Percentiles rank a stretch among this genome's conserved stretches.
These are phyloP conservation scores for Phasia obesa DNA, from an alignment of 2,888 invertebrate genomes.

Conservation along the genomic window DNA sequence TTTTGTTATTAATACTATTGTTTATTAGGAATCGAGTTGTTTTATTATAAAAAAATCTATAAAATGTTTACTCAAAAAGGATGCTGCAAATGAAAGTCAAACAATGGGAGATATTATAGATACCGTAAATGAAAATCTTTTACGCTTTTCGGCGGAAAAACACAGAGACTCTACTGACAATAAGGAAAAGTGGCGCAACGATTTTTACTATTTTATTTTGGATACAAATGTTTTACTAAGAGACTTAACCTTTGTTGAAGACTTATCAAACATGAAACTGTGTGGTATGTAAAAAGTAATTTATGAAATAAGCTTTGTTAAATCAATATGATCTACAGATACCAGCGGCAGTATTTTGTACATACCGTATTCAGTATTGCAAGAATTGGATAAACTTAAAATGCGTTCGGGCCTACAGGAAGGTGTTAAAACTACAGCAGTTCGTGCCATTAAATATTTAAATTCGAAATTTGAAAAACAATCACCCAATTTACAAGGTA, in stretches of 20 bases:
- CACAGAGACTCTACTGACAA: slow-evolving; percentile 16
- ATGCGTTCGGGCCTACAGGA: slow-evolving; percentile 74
- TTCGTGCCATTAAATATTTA: slow-evolving; percentile 77
- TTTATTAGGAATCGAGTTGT: slow-evolving; percentile 4
- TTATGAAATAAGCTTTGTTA: background rate
- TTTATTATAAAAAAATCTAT: slow-evolving; percentile 25
- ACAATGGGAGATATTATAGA: slow-evolving; percentile 73
- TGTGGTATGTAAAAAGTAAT: slow-evolving; percentile 70
- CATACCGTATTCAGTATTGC: slow-evolving; percentile 84
- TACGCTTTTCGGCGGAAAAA: slow-evolving; percentile 73
- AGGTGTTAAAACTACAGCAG: slow-evolving; percentile 71
- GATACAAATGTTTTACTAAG: slow-evolving; percentile 84
- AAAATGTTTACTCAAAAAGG: background rate
- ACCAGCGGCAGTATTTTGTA: slow-evolving; percentile 80
- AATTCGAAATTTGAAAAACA: slow-evolving; percentile 76
- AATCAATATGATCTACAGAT: slow-evolving; percentile 61
- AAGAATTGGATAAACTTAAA: slow-evolving; percentile 83
- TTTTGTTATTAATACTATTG: background rate
- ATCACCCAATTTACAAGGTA: slow-evolving; percentile 74
- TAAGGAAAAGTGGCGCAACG: slow-evolving; percentile 69
- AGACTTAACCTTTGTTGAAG: slow-evolving; percentile 80
- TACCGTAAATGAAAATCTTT: slow-evolving; percentile 74
- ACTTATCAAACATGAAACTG: slow-evolving; percentile 77
- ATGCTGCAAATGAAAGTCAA: slow-evolving; percentile 7
- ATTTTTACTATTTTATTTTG: slow-evolving; percentile 81